Base-by-base conservation (phyloP, 2,888 invertebrate species). In the Scrobipalpa atriplicella region DNA sequence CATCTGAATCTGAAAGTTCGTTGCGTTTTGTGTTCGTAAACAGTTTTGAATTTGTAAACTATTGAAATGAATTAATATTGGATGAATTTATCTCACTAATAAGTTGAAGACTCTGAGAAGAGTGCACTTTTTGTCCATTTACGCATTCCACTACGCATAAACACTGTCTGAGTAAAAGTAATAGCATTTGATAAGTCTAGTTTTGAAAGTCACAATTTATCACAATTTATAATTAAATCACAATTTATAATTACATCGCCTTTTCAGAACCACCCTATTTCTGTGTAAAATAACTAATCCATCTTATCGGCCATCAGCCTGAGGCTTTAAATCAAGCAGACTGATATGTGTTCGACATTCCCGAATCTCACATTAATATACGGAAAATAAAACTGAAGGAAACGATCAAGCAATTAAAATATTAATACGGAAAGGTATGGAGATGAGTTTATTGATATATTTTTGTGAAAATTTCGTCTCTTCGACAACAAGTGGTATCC, bases 361-460 rank as follows among this genome's bases (percentile, higher is more conserved):
- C 76, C 77, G 78, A 79, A 83, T 84, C 82, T 81, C 86, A 78
- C 85, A 86, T 89, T 89, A 87, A 87, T 85, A 85, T 81, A 79
- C 82, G 79, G 77, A 89, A 89, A 90, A 87, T 82, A 85, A 86
- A 84, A 87, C 80, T 82, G 79, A 76, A 82, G 84, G 84, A 84
- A 83, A 88, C 81, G 72, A 72, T 76, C 66, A 66, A 54, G 64
- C 68, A 68, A 68, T 68, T 68, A 68, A 68, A 68, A 68, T 66
- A 16, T 68, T 68, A 73, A 68, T 71, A 70, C 56, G 1, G 71
- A 66, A 70, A 72, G 21, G 18, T 1, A 62, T 87, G 70, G 89
- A 89, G 87, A 16, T 13, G 36, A 58, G 6, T 38, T 16, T 56
- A 6, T 8, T 21, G 9, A 9, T 5, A 21, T 3, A 47, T 47